A percentile compares a stretch with the other conserved stretches of the same genome.
These are phyloP conservation scores for Jaculus jaculus DNA, from an alignment of 2,113 vertebrate species.

Conservation along the genomic window DNA sequence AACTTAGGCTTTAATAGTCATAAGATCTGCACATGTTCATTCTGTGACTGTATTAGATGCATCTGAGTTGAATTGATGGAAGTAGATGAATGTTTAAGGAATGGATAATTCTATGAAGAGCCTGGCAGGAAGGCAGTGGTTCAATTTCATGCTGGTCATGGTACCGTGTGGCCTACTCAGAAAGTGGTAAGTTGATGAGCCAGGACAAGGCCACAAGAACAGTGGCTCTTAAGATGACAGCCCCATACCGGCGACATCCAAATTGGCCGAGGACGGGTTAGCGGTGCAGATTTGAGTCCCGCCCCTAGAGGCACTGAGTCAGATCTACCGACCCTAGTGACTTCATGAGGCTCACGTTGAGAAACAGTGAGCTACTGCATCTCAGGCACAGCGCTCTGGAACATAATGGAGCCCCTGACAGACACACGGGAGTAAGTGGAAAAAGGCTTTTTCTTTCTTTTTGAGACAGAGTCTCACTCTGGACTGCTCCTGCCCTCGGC, in stretches of 20 bases:
- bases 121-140: background rate
- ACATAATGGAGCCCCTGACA: background rate
- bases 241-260: background rate
- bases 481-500: too few relatives aligned
- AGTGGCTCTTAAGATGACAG: background rate
- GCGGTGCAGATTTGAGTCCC: background rate
- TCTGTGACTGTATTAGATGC: background rate
- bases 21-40: background rate
- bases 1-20: background rate
- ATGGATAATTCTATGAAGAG: constrained; percentile 17
- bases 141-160: background rate
- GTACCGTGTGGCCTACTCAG: background rate
- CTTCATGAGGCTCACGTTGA: background rate
- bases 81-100: background rate
- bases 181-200: constrained; percentile 4
- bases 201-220: background rate
- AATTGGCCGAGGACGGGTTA: background rate
- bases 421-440: too few relatives aligned
- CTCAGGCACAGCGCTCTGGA: background rate
- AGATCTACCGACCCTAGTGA: background rate
- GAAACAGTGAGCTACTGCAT: background rate
- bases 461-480: background rate
- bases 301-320: background rate
- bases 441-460: background rate
- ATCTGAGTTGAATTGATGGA: background rate